Base-by-base conservation (phyloP, 2,797 vertebrate genomes). In the Neoniphon sammara region DNA sequence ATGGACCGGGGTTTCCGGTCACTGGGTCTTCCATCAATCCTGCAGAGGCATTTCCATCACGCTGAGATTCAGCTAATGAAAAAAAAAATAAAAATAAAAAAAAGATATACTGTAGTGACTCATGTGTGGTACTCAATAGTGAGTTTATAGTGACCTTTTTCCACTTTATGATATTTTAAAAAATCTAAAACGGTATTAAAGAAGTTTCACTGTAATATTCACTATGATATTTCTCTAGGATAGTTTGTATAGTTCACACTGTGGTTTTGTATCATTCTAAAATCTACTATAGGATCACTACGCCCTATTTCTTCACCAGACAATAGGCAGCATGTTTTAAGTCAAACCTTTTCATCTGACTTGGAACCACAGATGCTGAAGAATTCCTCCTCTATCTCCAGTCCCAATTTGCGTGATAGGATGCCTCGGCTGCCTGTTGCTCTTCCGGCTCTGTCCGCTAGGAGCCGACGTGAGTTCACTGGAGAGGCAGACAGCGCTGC, bases 391-490 rank as follows among this genome's bases (percentile, higher is more conserved):
- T 55, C 17, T n/a, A 14, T 15, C 10, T 0, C n/a, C 18, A 59
- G 21, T 54, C 52, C 11, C 10, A 21, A 54, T 3, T 54, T 12
- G 20, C 5, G 7, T 14, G 23, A 55, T 11, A 70, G 31, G 78
- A 82, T 78, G 72, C 74, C 70, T 54, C 47, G 14, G 55, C 39
- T 56, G 34, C 11, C 10, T 12, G 62, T 5, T 92, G 91, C 83
- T 88, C 68, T 92, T 82, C 87, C 72, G 0, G 0, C 5, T 79
- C 9, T 15, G 4, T 52, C 91, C 93, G 56, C 91, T 92, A 93
- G 93, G 91, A 90, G 93, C 76, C 92, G 91, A 90, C 78, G 73
- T 88, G 87, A 89, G 85, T 78, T 91, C 86, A 87, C 77, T 54
- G 42, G 66, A 90, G 81, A 81, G 57, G 42, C 20, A 54, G 63